These are phyloP conservation scores for Alsophila aescularia DNA, from an alignment of 2,888 invertebrate genomes.

Conservation along the genomic window DNA sequence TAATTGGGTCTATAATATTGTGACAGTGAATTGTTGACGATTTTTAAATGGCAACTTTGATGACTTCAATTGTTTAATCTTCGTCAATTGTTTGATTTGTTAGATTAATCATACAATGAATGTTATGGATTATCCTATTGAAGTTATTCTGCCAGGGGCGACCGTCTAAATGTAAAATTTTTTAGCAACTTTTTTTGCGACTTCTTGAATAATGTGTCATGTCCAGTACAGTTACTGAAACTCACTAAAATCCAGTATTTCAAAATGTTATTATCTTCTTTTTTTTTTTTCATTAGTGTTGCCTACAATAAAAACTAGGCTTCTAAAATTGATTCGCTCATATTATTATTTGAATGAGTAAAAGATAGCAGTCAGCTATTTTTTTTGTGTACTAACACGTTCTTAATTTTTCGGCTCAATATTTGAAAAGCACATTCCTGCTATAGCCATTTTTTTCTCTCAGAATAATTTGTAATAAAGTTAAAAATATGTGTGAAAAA, in stretches of 20 bases:
- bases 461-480: constrained; percentile 17
- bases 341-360: background rate
- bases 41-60: background rate
- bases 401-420: constrained; percentile 30
- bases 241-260: background rate
- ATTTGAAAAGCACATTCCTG: constrained; percentile 33
- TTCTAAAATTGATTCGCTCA: constrained; percentile 1
- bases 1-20: background rate
- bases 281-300: constrained; percentile 4
- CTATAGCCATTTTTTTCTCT: constrained; percentile 20
- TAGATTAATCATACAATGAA: no score
- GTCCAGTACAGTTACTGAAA: background rate
- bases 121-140: no score
- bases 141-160: no score
- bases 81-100: no score
- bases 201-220: no score
- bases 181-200: no score
- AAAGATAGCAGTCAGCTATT: background rate
- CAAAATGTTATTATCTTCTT: background rate
- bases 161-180: no score
- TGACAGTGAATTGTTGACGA: background rate
- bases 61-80: background rate
- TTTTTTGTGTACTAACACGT: background rate
- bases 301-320: constrained; percentile 2
- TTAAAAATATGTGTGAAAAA: constrained; percentile 30